Base-by-base conservation (phyloP, 1,140 invertebrate species). In the Hylaeus volcanicus region DNA sequence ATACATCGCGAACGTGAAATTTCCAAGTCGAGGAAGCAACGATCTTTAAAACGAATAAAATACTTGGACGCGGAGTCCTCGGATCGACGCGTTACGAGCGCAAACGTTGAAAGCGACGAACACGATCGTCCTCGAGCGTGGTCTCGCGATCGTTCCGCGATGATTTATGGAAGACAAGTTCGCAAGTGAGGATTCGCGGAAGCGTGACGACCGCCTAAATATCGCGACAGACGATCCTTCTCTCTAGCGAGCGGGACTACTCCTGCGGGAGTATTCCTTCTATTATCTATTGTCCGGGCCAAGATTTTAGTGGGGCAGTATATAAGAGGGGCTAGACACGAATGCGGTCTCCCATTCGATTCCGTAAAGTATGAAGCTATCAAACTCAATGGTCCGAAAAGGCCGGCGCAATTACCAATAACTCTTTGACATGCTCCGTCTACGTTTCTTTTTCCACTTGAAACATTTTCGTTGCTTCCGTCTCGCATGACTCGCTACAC, bases 281-380 rank as follows among this genome's bases (percentile, higher is more conserved):
- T 88, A 91, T 88, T 92, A 90, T 91, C 90, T 89, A 89, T 87
- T 89, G 91, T 90, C 82, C 86, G 74, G 88, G 86, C 89, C 87
- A 90, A 89, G 88, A 91, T 92, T 92, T 91, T 89, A 89, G 87
- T 88, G 77, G 73, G 71, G 79, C 80, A 88, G 84, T 91, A 86
- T 92, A 92, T 88, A 91, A 91, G 83, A 68, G 73, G 74, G 85
- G 86, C 66, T 71, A 88, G 87, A 88, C 85, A 81, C 79, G 85
- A 90, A 88, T 90, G 87, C 83, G 85, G 87, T 89, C 85, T 89
- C 43, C 89, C 81, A 88, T 91, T 92, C 92, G 92, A 92, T 92
- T 93, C 79, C 75, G 90, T 92, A 88, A 93, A 90, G 91, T 93
- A 93, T 92, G 91, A 93, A 92, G 91, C 92, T 92, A 93, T 93